Evolutionary conservation across 1,140 invertebrate species (phyloP).

Genomic region (Hirudo medicinalis): DNA sequence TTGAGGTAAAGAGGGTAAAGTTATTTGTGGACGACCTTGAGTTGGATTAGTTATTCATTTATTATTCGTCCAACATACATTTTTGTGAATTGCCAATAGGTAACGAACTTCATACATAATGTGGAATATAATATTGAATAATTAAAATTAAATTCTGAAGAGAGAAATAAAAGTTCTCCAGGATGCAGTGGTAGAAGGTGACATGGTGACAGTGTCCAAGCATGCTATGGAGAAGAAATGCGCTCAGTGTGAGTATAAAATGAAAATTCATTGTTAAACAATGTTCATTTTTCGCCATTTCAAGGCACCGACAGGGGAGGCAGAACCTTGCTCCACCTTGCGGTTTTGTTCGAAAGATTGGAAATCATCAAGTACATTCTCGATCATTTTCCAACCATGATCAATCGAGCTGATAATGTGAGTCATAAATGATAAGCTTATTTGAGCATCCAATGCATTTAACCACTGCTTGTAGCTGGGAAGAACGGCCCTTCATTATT

Average conservation of each 20-base stretch:
- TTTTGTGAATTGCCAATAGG: too few species aligned
- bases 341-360: constrained; percentile 19
- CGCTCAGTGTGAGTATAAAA: constrained; percentile 12
- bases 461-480: constrained; percentile 14
- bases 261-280: neutral
- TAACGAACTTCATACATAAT: too few species aligned
- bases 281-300: neutral
- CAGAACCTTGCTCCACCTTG: constrained; percentile 20
- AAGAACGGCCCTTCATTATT: constrained; percentile 21
- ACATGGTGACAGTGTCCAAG: constrained; percentile 11
- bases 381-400: constrained; percentile 20
- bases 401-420: constrained; percentile 22
- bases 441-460: too few species aligned
- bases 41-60: too few species aligned
- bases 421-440: neutral
- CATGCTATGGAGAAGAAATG: constrained; percentile 12
- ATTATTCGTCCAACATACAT: too few species aligned
- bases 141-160: constrained; percentile 7
- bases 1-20: too few species aligned
- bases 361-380: constrained; percentile 20
- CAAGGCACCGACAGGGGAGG: constrained; percentile 20
- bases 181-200: constrained; percentile 18
- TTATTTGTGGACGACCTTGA: too few species aligned
- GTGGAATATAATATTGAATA: neutral
- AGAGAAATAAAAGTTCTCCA: constrained; percentile 17